Evolutionary conservation across 2,888 invertebrate species (phyloP).

Genomic region (Formica aserva): DNA sequence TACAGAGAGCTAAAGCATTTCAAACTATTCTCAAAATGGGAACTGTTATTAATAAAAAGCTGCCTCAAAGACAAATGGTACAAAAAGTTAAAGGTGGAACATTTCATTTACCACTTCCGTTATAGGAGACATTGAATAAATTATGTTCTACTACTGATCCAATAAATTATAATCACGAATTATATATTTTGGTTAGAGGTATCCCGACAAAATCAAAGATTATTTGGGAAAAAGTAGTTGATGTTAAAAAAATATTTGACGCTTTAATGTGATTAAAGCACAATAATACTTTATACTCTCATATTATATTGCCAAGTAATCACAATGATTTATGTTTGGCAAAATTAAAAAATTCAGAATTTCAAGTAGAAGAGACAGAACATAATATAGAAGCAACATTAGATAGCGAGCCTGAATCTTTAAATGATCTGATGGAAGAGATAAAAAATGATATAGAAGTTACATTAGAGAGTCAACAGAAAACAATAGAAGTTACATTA

Average conservation of each 20-base stretch:
- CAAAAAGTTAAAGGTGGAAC: conserved; percentile 4
- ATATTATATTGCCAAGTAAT: not conserved
- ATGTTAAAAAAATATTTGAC: too few species aligned
- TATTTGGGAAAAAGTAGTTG: not conserved
- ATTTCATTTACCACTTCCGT: conserved; percentile 11
- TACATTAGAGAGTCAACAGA: not conserved
- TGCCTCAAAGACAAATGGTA: conserved; percentile 4
- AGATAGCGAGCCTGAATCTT: not conserved
- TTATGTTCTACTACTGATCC: not conserved
- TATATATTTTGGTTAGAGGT: conserved; percentile 6
- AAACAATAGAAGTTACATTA: not conserved
- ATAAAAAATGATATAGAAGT: not conserved
- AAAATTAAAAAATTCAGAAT: not conserved
- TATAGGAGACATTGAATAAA: conserved; percentile 17
- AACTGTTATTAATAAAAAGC: conserved; percentile 1
- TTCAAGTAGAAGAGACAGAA: not conserved
- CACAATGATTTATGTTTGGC: not conserved
- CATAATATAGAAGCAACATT: not conserved
- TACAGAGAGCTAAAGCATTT: too few species aligned
- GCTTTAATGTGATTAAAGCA: not conserved
- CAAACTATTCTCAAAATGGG: not conserved
- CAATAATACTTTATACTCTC: not conserved
- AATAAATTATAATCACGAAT: conserved; percentile 20
- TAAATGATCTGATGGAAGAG: not conserved
- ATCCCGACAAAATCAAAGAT: conserved; percentile 4